These are phyloP conservation scores for Trichopria drosophilae DNA, from an alignment of 2,888 invertebrate genomes.

Conservation along the genomic window DNA sequence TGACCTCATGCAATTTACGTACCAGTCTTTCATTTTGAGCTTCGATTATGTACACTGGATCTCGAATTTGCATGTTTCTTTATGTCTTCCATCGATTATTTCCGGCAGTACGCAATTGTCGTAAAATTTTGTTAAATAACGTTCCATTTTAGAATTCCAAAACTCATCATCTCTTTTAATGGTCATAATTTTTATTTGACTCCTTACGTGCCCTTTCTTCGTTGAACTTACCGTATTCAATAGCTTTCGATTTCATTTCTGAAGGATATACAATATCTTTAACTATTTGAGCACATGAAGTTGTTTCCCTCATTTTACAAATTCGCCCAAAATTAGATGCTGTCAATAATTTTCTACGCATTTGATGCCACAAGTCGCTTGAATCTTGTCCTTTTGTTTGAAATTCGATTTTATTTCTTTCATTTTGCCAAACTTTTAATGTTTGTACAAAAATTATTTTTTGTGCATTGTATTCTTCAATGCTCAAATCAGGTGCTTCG, in stretches of 20 bases:
- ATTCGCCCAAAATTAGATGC: neutral
- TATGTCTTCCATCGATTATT: constrained; percentile 9
- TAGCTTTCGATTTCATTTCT: neutral
- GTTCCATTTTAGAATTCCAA: too few species aligned
- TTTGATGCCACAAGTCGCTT: neutral
- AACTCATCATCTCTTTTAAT: constrained; percentile 1
- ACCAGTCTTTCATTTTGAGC: constrained; percentile 3
- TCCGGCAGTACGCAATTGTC: too few species aligned
- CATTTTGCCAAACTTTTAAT: too few species aligned
- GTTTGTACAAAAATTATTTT: too few species aligned
- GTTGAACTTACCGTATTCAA: neutral
- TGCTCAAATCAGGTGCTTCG: too few species aligned
- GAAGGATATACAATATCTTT: neutral
- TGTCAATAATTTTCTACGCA: neutral
- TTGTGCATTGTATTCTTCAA: too few species aligned
- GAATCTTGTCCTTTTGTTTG: neutral
- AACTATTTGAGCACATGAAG: neutral
- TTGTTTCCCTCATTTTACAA: neutral
- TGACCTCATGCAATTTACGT: too few species aligned
- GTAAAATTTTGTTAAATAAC: too few species aligned
- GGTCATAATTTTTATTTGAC: neutral
- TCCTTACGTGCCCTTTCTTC: neutral
- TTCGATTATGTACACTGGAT: constrained; percentile 7
- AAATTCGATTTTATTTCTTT: neutral
- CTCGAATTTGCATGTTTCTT: constrained; percentile 11